Evolutionary conservation across 1,140 invertebrate species (phyloP).

Genomic region (Harlomillsia oculata): DNA sequence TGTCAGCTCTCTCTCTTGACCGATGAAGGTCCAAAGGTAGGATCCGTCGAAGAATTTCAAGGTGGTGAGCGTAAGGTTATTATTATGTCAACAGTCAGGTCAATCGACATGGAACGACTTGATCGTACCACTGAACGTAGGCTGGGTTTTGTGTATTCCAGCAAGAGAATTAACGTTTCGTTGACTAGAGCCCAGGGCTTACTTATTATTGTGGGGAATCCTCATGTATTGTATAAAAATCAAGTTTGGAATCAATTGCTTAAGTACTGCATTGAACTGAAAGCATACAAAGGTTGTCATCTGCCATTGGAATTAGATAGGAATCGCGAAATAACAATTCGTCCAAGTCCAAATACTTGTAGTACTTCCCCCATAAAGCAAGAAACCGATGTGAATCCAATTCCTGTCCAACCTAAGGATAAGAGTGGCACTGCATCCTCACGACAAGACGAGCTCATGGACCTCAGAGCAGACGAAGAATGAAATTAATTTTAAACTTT

Average conservation of each 20-base stretch:
- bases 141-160: conserved; percentile 65
- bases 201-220: conserved; percentile 73
- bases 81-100: conserved; percentile 73
- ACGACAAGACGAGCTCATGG: too few species aligned
- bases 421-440: too few species aligned
- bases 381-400: too few species aligned
- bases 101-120: conserved; percentile 44
- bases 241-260: conserved; percentile 61
- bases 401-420: too few species aligned
- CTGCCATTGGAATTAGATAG: conserved; percentile 38
- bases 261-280: conserved; percentile 51
- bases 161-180: conserved; percentile 74
- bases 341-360: too few species aligned
- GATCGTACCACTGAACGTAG: conserved; percentile 46
- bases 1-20: conserved; percentile 50
- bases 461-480: too few species aligned
- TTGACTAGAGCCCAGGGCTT: conserved; percentile 70
- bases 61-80: conserved; percentile 80
- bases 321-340: too few species aligned
- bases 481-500: too few species aligned
- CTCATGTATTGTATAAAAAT: conserved; percentile 59
- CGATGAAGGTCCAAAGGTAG: conserved; percentile 66
- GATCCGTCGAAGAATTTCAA: conserved; percentile 93
- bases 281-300: conserved; percentile 57
- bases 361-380: too few species aligned